Conservation (phyloP, 2,797 vertebrate species). For the Myotis findleyi region DNA sequence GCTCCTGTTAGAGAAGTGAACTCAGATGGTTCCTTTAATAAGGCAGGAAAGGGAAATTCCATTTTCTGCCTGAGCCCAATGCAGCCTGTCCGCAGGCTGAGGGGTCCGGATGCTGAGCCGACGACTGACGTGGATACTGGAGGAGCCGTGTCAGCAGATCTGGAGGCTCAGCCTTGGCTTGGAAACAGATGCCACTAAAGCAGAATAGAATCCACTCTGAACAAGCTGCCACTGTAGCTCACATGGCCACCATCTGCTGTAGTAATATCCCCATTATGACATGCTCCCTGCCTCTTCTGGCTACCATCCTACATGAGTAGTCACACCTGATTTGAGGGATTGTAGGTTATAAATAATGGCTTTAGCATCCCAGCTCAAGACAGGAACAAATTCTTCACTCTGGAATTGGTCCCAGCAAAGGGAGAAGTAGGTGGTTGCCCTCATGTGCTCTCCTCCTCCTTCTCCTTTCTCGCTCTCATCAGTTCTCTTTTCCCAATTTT, state of each 20-base stretch:
- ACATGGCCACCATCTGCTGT: conserved; percentile 66
- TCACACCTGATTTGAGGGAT: conserved; percentile 5
- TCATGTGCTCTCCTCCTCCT: background rate
- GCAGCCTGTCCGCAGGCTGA: conserved; percentile 18
- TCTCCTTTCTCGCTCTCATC: background rate
- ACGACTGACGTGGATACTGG: background rate
- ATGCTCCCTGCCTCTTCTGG: conserved; percentile 40
- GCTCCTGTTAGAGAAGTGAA: conserved; percentile 40
- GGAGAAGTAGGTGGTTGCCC: background rate
- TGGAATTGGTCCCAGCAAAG: background rate
- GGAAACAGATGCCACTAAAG: conserved; percentile 63
- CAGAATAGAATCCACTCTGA: conserved; percentile 54
- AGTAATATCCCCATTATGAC: background rate
- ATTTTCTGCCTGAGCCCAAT: conserved; percentile 58
- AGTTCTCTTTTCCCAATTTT: background rate
- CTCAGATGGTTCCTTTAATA: conserved; percentile 49
- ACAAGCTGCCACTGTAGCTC: conserved; percentile 8
- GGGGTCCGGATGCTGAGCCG: background rate
- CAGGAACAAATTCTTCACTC: background rate
- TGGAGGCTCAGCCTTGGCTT: background rate
- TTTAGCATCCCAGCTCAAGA: background rate
- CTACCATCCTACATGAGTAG: conserved; percentile 16
- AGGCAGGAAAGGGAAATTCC: conserved; percentile 64
- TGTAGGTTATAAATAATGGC: conserved; percentile 47
- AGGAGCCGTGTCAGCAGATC: conserved; percentile 55